A percentile compares a stretch with the other conserved stretches of the same genome.
Conservation (phyloP, 37 sponge, comb jelly and placozoan species). For the Eunapius fragilis region DNA sequence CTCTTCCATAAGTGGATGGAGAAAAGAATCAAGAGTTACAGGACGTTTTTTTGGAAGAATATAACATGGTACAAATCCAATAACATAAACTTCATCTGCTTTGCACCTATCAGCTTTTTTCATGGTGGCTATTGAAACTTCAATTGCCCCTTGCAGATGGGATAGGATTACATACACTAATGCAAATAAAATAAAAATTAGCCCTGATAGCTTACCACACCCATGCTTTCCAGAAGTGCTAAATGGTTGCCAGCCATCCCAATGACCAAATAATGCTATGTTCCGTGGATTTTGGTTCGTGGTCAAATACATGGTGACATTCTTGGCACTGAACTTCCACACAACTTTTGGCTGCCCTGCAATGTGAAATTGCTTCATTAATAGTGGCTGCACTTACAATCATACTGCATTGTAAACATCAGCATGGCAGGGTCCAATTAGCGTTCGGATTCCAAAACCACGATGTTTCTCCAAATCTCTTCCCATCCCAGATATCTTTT, state of each 20-base stretch:
- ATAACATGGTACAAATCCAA: constrained; percentile 32
- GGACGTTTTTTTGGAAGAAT: constrained; percentile 21
- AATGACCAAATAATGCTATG: constrained; percentile 26
- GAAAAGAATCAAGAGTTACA: constrained; percentile 8
- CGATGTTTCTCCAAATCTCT: constrained; percentile 6
- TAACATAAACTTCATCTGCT: constrained; percentile 35
- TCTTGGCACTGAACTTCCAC: too few species aligned
- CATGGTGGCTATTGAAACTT: constrained; percentile 35
- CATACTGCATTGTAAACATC: too few species aligned
- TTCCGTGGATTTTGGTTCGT: constrained; percentile 31
- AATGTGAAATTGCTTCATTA: too few species aligned
- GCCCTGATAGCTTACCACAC: constrained; percentile 7
- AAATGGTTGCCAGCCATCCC: constrained; percentile 46
- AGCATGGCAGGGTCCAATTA: too few species aligned
- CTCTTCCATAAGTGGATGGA: constrained; percentile 23
- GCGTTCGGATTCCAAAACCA: constrained; percentile 33
- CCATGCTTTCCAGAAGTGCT: constrained; percentile 12
- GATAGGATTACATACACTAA: too few species aligned
- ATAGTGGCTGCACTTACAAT: too few species aligned
- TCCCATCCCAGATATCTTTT: constrained; percentile 31
- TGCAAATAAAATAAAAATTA: not conserved
- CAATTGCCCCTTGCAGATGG: constrained; percentile 24
- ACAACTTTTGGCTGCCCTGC: too few species aligned
- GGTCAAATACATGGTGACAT: too few species aligned
- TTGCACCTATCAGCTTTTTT: constrained; percentile 7